Conservation (phyloP, 2,113 vertebrate genomes). For the Zosterops japonicus region DNA sequence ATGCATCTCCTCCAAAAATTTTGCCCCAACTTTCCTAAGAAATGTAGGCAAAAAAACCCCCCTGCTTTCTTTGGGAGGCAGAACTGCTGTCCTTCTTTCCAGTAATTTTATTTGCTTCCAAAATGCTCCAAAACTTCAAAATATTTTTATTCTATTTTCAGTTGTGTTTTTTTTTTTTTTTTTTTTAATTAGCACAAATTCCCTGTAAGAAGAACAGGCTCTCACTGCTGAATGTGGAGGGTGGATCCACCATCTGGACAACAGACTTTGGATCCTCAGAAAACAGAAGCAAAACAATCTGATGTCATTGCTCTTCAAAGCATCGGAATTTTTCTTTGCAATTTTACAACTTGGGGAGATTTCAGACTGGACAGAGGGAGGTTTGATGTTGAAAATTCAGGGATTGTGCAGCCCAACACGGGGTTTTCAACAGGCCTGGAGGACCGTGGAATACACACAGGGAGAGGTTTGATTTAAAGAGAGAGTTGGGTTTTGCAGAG, state of each 20-base stretch:
- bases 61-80: background rate
- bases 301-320: background rate
- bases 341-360: background rate
- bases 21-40: background rate
- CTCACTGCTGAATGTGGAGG: background rate
- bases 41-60: background rate
- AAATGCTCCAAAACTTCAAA: background rate
- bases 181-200: background rate
- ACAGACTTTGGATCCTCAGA: background rate
- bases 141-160: background rate
- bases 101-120: background rate
- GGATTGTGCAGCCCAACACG: accelerated
- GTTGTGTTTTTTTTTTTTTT: background rate
- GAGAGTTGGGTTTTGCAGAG: background rate
- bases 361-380: background rate
- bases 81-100: background rate
- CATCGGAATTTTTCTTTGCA: background rate
- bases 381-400: background rate
- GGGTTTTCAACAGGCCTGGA: background rate
- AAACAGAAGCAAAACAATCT: background rate
- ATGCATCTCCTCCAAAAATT: background rate
- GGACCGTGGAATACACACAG: background rate
- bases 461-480: background rate
- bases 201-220: background rate
- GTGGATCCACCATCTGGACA: background rate